Percentiles rank a stretch among this genome's conserved stretches.
phyloP scores from a whole-genome alignment of 2,113 vertebrate genomes.

The Chauna torquata region DNA sequence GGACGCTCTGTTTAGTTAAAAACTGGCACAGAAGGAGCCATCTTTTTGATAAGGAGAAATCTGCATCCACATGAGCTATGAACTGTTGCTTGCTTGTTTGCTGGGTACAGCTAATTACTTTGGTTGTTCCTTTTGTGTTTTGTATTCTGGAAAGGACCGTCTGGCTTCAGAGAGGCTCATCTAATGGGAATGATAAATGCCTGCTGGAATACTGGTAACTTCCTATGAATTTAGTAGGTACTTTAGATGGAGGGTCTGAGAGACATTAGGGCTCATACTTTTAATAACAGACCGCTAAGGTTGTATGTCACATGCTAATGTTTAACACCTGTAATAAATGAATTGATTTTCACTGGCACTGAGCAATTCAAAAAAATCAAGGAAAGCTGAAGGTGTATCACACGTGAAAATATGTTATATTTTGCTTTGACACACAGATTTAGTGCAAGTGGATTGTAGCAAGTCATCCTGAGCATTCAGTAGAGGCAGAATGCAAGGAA shows the following conservation, averaged over 20 bases:
- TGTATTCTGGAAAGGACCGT: neutral
- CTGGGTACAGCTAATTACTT: neutral
- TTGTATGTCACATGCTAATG: neutral
- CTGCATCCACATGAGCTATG: neutral
- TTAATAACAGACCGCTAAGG: neutral
- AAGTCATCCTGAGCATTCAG: neutral
- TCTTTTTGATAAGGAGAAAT: neutral
- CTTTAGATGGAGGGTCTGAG: neutral
- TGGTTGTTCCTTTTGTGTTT: neutral
- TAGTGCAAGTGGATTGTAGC: neutral
- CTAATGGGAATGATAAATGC: neutral
- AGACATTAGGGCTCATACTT: neutral
- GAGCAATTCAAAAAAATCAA: neutral
- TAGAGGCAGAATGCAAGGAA: neutral
- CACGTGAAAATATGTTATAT: neutral
- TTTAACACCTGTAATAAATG: neutral
- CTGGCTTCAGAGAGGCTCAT: neutral
- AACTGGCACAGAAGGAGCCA: neutral
- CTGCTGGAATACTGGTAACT: neutral
- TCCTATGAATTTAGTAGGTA: neutral
- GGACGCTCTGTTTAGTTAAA: neutral
- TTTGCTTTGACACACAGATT: neutral
- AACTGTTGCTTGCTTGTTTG: neutral
- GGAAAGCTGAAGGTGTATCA: fast-evolving
- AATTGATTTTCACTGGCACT: neutral